Evolutionary conservation across 2,113 vertebrate species (phyloP).

Genomic region (Zonotrichia leucophrys): DNA sequence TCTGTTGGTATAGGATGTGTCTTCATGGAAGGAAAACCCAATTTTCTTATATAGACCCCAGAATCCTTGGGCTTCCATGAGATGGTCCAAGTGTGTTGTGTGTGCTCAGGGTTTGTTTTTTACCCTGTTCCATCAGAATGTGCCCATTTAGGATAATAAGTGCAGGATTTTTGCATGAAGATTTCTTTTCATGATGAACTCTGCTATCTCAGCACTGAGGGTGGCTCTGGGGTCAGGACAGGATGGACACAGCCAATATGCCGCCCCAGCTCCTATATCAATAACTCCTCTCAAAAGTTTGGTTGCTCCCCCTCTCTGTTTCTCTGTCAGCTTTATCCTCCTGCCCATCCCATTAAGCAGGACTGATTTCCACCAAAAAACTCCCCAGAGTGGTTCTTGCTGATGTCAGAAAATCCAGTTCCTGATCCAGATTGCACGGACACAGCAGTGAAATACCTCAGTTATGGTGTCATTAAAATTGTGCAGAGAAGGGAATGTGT

Average conservation of each 20-base stretch:
- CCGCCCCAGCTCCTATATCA: neutral
- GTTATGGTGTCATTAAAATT: neutral
- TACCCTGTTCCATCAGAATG: neutral
- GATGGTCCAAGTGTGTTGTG: neutral
- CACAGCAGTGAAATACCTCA: neutral
- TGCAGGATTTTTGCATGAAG: neutral
- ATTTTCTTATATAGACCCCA: rapidly evolving
- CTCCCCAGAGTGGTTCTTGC: neutral
- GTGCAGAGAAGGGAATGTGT: neutral
- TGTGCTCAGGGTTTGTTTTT: neutral
- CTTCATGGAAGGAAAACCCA: neutral
- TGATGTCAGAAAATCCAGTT: constrained; percentile 19
- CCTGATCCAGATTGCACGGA: neutral
- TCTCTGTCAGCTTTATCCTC: neutral
- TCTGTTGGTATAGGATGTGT: neutral
- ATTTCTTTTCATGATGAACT: neutral
- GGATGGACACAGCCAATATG: neutral
- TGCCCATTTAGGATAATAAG: neutral
- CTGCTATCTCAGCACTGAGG: neutral
- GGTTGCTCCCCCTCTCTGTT: neutral
- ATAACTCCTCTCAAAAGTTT: neutral
- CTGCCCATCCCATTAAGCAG: neutral
- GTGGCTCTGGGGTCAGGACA: neutral
- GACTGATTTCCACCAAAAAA: neutral
- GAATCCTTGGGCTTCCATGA: neutral